phyloP scores from a whole-genome alignment of 2,113 vertebrate genomes.

The Rhineura floridana region DNA sequence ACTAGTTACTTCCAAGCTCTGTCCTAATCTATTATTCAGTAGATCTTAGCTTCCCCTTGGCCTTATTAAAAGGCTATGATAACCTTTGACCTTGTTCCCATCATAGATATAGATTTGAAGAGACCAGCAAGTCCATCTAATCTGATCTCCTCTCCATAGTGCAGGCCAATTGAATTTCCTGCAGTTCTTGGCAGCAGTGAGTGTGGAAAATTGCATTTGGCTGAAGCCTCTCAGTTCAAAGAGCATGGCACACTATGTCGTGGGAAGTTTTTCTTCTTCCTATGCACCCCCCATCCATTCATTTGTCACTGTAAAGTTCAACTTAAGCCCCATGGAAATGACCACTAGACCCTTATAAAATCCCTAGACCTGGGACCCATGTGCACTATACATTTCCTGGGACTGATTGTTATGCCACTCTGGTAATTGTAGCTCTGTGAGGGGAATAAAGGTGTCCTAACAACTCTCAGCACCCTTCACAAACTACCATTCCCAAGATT shows the following conservation, averaged over 20 bases:
- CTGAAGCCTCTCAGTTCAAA: neutral
- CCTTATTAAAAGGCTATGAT: neutral
- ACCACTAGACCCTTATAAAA: neutral
- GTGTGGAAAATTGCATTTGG: constrained; percentile 11
- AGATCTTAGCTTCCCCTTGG: neutral
- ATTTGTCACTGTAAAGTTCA: neutral
- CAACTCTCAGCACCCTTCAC: too few relatives aligned
- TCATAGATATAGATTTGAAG: neutral
- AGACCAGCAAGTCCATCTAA: neutral
- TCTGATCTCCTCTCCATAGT: neutral
- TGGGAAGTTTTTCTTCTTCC: neutral
- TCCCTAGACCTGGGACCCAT: too few relatives aligned
- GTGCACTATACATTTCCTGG: too few relatives aligned
- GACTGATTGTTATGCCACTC: too few relatives aligned
- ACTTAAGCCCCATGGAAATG: too few relatives aligned
- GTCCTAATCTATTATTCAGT: constrained; percentile 1
- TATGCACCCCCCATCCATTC: neutral
- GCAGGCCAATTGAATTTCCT: neutral
- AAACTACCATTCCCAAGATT: too few relatives aligned
- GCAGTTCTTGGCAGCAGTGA: neutral
- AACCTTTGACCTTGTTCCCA: constrained; percentile 11
- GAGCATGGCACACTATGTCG: neutral
- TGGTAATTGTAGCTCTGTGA: too few relatives aligned
- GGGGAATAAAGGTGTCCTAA: too few relatives aligned
- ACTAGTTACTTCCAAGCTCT: too few relatives aligned